Base-by-base conservation (phyloP, 2,888 invertebrate species). In the Agriopis leucophaearia region DNA sequence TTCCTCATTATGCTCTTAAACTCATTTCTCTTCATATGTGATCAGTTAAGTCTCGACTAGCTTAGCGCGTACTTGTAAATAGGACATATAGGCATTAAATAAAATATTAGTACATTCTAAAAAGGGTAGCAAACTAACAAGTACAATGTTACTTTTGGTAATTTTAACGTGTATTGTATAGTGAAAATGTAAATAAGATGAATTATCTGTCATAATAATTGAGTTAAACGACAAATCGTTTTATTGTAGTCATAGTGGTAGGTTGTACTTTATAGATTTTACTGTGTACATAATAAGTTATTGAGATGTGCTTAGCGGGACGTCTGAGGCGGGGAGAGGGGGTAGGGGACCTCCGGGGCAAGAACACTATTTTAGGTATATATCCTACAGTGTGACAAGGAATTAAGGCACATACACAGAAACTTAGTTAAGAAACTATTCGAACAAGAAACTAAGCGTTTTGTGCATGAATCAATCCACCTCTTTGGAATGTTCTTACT, bases 171-270 rank as follows among this genome's bases (percentile, higher is more conserved):
- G 85, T 91, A 90, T 88, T 92, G 92, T 93, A 93, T 91, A 93
- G 90, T 83, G 77, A 89, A 91, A 88, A 87, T 94, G 94, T 94
- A 94, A 88, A 94, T 94, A 94, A 94, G 94, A 94, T 89, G 79
- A 91, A 93, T 87, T 92, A 92, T 93, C 88, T 92, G 92, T 91
- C 94, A 93, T 93, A 92, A 92, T 94, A 93, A 91, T 72, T 88
- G 87, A 88, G 87, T 88, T 92, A 91, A 92, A 90, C 88, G 90
- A 90, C 87, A 92, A 92, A 91, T 91, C 89, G 91, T 92, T 92
- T 89, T 90, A 92, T 91, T 87, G 83, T 93, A 92, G 93, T 92
- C 91, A 91, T 92, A 91, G 90, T 74, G 72, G 84, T 93, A 92
- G 90, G 88, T 83, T 88, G 85, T 92, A 92, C 82, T 90, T 90